Base-by-base conservation (phyloP, 2,797 vertebrate species). In the Sebastes elongatus region DNA sequence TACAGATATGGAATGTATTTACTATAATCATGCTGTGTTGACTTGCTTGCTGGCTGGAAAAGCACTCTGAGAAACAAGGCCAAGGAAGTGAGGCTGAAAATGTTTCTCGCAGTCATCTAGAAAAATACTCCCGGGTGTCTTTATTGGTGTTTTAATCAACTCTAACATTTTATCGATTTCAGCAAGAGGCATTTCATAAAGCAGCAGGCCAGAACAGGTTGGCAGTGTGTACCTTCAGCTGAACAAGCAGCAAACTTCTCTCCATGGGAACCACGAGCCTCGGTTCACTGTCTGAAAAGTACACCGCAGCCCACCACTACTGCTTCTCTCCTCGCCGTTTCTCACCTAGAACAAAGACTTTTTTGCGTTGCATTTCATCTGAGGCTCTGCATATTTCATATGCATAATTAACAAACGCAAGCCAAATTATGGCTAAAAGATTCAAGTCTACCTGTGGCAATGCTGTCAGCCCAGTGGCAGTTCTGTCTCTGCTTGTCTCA, bases 71-170 rank as follows among this genome's bases (percentile, higher is more conserved):
- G 70, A 83, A 89, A 84, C 27, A 25, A 81, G 59, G 64, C 60
- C 60, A 32, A 53, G 9, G 81, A 74, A 78, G 64, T 74, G 30
- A 76, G 52, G 73, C 74, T 84, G 66, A 75, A 78, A 83, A 73
- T 76, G 76, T 84, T 81, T 85, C 76, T 68, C n/a, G 10, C 78
- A 73, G 81, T 81, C 30, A 22, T 88, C 78, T 78, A 68, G 80
- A 89, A 75, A 89, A 80, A 87, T 75, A 81, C 90, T 85, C 91
- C 61, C 1, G 71, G 82, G 91, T 87, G 90, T 90, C 87, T 90
- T 93, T 91, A 93, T 93, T 88, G 88, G 81, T 93, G 90, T 93
- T 93, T 93, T 93, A 94, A 94, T 94, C 91, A 93, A 93, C 81
- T 92, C 89, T 62, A 92, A 91, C 87, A 89, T 90, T 91, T 93